Evolutionary conservation across 1,140 invertebrate genomes (phyloP), one percentile per base, ranked within the genome.

Genomic region (Drosophila triauraria): DNA sequence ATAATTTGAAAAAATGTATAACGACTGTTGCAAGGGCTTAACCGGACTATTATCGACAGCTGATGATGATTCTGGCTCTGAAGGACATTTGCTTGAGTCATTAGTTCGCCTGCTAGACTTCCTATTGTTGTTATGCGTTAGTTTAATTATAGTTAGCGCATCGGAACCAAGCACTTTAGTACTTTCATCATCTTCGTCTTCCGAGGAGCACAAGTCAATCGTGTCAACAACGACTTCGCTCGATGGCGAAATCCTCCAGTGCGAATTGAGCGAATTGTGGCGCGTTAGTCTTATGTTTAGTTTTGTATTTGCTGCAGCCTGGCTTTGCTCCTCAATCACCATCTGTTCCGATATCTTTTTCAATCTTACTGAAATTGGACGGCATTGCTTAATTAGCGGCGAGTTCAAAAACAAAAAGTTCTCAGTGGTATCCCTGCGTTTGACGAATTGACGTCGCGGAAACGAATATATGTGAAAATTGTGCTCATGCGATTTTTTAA

Each of bases 161-260:
- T 82, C 61, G 3, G 65, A 64, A 25, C 62, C 77, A 50, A 65
- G 46, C 23, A 60, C 59, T 68, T 65, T 70, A 10, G 70, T 65
- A 27, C 53, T 20, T 32, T 72, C 44, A 25, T 77, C 92, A 5
- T 82, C 92, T 8, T 94, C 94, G n/a, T 94, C 94, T 38, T 94
- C 94, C 0, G 94, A 94, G 10, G 94, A 94, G 65, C 94, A 94
- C 13, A 94, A 93, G 75, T 94, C 93, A 63, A 94, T 94, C 62
- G 93, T 86, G 35, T 93, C 91, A 12, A 94, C 91, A 42, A 93
- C 70, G n/a, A 91, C 87, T 64, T 92, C 85, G 13, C 60, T 81
- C 13, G 91, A 80, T 12, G 91, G 82, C 40, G 88, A 92, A 77
- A 92, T 92, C 63, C 90, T 80, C 91, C 91, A 92, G 72, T 91